phyloP scores from a whole-genome alignment of 2,113 vertebrate species.

The Grallaria varia region DNA sequence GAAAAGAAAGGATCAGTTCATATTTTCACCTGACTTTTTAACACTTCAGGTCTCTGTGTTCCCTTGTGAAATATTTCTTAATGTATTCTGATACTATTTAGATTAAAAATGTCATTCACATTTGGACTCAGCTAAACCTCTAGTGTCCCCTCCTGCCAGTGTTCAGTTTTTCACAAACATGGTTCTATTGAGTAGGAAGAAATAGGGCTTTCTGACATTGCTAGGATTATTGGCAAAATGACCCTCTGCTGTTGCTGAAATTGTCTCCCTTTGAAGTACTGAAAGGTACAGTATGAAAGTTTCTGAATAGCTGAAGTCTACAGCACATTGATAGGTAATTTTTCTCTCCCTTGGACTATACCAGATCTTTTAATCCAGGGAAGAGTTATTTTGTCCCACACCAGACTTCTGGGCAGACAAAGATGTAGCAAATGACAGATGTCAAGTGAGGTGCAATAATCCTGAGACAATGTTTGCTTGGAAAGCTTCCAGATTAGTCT shows the following conservation, averaged over 20 bases:
- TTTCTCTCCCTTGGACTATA: background rate
- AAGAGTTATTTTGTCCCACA: background rate
- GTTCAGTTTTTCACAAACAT: background rate
- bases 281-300: background rate
- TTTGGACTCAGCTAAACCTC: background rate
- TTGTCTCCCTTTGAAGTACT: background rate
- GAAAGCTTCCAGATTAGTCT: background rate
- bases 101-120: constrained; percentile 44
- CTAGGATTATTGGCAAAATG: background rate
- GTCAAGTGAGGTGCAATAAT: background rate
- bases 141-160: background rate
- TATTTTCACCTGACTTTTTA: constrained; percentile 13
- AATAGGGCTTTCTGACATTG: background rate
- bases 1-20: background rate
- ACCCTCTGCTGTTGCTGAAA: background rate
- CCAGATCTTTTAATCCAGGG: background rate
- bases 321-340: background rate
- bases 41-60: background rate
- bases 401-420: background rate
- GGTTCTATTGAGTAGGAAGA: background rate
- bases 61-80: constrained; percentile 7
- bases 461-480: background rate
- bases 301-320: background rate
- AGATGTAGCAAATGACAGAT: background rate
- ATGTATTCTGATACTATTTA: constrained; percentile 33